Conservation (phyloP, 2,113 vertebrate species). For the Nothoprocta pentlandii region DNA sequence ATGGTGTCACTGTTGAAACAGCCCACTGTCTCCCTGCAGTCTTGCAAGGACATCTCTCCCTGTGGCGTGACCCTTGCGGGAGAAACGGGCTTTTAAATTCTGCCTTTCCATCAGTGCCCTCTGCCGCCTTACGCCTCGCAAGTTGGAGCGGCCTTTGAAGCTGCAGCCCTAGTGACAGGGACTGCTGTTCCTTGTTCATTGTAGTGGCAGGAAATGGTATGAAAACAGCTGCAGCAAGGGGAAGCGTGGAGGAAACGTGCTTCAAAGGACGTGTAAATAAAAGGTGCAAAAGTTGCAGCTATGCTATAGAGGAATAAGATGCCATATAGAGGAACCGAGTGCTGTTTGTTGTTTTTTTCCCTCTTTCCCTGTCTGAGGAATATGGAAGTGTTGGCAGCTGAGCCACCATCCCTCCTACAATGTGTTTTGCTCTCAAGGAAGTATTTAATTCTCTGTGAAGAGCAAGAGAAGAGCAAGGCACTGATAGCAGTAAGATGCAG, state of each 20-base stretch:
- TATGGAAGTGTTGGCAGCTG: not conserved
- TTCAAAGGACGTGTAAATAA: not conserved
- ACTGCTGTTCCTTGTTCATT: slow-evolving; percentile 67
- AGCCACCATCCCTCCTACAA: not conserved
- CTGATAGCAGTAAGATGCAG: not conserved
- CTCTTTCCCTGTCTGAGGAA: not conserved
- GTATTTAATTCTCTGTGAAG: not conserved
- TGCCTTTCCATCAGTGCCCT: slow-evolving; percentile 58
- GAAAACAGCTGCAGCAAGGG: slow-evolving; percentile 23
- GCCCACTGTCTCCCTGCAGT: slow-evolving; percentile 43
- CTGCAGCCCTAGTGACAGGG: slow-evolving; percentile 27
- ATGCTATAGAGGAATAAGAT: not conserved
- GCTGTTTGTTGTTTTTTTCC: not conserved
- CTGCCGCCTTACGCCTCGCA: slow-evolving; percentile 43
- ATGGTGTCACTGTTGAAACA: slow-evolving; percentile 51
- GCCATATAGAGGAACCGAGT: not conserved
- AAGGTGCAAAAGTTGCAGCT: not conserved
- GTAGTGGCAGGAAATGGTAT: not conserved
- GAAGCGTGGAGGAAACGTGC: not conserved
- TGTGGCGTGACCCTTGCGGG: slow-evolving; percentile 66
- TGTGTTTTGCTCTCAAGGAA: not conserved
- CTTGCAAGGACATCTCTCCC: slow-evolving; percentile 55
- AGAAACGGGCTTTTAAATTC: slow-evolving; percentile 75
- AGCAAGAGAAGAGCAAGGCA: not conserved
- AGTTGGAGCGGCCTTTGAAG: slow-evolving; percentile 57